Conservation (phyloP, 2,888 invertebrate species). For the Agrotis puta region DNA sequence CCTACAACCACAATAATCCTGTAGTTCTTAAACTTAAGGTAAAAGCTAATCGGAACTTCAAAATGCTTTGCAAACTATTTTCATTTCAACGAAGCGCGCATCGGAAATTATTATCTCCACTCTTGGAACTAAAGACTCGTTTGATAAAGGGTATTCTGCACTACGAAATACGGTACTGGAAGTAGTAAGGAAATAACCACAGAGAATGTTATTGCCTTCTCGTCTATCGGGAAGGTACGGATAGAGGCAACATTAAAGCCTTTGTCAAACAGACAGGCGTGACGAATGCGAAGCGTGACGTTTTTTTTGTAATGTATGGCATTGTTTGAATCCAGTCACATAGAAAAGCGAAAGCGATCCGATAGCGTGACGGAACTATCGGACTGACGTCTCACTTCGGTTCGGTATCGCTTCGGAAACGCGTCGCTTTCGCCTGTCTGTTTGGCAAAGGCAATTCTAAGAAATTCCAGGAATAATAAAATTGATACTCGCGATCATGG, state of each 20-base stretch:
- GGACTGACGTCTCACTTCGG: no score
- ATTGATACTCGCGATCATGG: not conserved
- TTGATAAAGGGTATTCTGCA: not conserved
- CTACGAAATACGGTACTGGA: not conserved
- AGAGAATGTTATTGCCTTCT: not conserved
- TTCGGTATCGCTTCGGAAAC: no score
- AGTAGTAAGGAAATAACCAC: not conserved
- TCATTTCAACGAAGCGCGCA: conserved; percentile 10
- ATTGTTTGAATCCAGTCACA: no score
- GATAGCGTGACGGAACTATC: no score
- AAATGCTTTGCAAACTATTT: conserved; percentile 32
- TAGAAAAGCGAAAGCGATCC: no score
- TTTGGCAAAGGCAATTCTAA: no score
- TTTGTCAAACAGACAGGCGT: no score
- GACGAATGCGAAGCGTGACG: no score
- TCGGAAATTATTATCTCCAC: conserved; percentile 17
- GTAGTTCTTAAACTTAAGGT: conserved; percentile 1
- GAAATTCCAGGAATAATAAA: not conserved
- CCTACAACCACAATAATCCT: not conserved
- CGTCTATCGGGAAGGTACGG: not conserved
- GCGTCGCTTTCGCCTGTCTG: no score
- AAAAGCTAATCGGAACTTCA: conserved; percentile 23
- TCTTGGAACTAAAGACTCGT: conserved; percentile 7
- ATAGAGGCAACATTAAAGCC: not conserved
- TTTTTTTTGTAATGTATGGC: no score